Base-by-base conservation (phyloP, 2,113 vertebrate genomes). In the Hassar affinis region DNA sequence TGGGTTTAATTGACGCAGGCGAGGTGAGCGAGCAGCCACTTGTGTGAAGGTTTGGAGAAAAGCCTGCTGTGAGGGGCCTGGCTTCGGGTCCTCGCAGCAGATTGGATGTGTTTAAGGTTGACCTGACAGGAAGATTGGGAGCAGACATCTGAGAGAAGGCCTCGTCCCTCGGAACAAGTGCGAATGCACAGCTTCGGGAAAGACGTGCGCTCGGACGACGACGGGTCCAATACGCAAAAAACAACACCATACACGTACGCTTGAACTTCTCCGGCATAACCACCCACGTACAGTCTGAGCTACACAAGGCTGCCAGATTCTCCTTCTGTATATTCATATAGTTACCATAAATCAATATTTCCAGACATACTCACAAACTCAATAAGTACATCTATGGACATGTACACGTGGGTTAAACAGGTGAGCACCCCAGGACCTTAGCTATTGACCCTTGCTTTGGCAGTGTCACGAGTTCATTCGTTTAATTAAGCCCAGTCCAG, bases 101-200 rank as follows among this genome's bases (percentile, higher is more conserved):
- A 93, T 92, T 92, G 92, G 91, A 93, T 92, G 92, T 90, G 92
- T 97, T 96, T 97, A 96, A 97, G 97, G 95, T 98, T 99, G 98
- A 99, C 97, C 97, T 98, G 94, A 95, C 95, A 92, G 93, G 96
- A 98, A 98, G 94, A 99, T 96, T 98, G 96, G 95, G 95, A 99
- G 95, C 95, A 97, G 89, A 92, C 93, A 93, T 94, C 90, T 93
- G 93, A 92, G 91, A 92, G 54, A 94, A 89, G 88, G 85, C 89
- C 84, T 85, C 86, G 85, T 87, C 82, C 0, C 0, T 85, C 72
- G 90, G 49, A 91, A 90, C 88, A 87, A 0, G 91, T 77, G 91
- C 74, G 56, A 76, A 59, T 66, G 88, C 92, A 86, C 77, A 86
- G 87, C 85, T 95, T 92, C 30, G 78, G n/a, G 80, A 71, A 82